Conservation (phyloP, 2,888 invertebrate genomes). For the Agrotis exclamationis region DNA sequence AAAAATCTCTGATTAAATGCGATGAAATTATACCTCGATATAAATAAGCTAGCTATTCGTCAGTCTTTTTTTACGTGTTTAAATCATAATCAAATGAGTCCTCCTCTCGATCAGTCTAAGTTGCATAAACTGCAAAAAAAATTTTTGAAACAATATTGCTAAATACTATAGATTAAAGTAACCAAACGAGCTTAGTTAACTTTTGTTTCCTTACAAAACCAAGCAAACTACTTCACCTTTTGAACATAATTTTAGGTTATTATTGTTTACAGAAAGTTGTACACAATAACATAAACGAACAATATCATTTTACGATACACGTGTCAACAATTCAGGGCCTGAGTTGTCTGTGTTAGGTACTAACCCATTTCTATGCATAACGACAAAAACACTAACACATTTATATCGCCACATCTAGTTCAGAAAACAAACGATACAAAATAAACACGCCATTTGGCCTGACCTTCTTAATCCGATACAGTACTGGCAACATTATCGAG, state of each 20-base stretch:
- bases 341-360: neutral
- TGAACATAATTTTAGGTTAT: no score
- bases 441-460: conserved; percentile 35
- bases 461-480: conserved; percentile 20
- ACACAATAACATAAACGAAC: no score
- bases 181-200: neutral
- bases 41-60: no score
- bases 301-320: neutral
- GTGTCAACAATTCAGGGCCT: neutral
- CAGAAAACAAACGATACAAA: conserved; percentile 22
- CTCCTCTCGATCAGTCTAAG: no score
- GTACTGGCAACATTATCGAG: conserved; percentile 26
- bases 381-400: conserved; percentile 16
- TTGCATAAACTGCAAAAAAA: no score
- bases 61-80: no score
- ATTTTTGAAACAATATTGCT: no score
- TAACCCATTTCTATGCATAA: conserved; percentile 29
- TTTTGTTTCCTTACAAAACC: neutral
- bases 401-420: conserved; percentile 12
- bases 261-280: no score
- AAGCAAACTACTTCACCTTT: neutral
- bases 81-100: no score
- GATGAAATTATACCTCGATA: neutral
- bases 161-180: no score
- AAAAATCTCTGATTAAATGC: neutral